These are phyloP conservation scores for Scaptomyza tumidula DNA, from an alignment of 2,888 invertebrate species.

Conservation along the genomic window DNA sequence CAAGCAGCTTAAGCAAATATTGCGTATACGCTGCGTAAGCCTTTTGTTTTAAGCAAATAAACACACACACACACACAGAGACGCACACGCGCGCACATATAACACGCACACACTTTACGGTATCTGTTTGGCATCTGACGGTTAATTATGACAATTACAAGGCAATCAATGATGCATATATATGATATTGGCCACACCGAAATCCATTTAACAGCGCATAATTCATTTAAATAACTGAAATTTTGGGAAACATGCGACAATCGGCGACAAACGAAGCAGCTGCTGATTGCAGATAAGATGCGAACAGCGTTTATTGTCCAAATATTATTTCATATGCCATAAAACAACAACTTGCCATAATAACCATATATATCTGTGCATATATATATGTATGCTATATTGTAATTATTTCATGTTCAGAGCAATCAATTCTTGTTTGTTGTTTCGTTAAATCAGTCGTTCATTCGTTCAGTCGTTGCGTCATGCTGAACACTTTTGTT, in stretches of 20 bases:
- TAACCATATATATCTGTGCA: neutral
- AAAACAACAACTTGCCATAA: neutral
- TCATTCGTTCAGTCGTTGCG: neutral
- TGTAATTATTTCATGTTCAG: neutral
- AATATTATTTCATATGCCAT: neutral
- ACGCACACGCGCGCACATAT: neutral
- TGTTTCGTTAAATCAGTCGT: neutral
- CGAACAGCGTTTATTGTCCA: conserved; percentile 11
- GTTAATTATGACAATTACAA: conserved; percentile 64
- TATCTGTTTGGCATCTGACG: conserved; percentile 8
- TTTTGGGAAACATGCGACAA: conserved; percentile 1
- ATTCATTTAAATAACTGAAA: conserved; percentile 47
- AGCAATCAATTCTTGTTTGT: conserved; percentile 5
- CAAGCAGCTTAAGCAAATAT: conserved; percentile 35
- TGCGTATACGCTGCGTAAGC: conserved; percentile 27
- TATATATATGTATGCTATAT: neutral
- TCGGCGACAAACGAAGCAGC: conserved; percentile 8
- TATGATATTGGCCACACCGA: conserved; percentile 38
- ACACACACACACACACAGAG: neutral
- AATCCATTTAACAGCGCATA: conserved; percentile 58
- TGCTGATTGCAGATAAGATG: conserved; percentile 40
- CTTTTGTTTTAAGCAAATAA: conserved; percentile 17
- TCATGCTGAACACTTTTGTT: too few relatives aligned
- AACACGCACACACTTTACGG: neutral
- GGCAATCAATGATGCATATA: conserved; percentile 58